Evolutionary conservation across 2,797 vertebrate species (phyloP).

Genomic region (Nyctalus aviator): DNA sequence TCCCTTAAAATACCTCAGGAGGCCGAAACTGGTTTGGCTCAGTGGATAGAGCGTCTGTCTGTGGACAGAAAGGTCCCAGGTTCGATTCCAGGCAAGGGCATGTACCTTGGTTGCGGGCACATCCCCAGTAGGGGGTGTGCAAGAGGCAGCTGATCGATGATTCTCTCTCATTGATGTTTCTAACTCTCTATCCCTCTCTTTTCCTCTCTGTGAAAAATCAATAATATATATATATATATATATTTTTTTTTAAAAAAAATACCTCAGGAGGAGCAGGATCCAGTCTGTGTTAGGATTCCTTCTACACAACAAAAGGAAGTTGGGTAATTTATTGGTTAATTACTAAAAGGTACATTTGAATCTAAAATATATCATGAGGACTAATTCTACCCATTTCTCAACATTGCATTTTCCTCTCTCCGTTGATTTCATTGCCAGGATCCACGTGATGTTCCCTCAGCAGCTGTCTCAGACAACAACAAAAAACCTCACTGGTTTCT

Average conservation of each 20-base stretch:
- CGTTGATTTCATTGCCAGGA: neutral
- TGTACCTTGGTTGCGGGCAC: too few relatives aligned
- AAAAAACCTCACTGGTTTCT: neutral
- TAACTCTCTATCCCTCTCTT: too few relatives aligned
- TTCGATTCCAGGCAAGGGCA: too few relatives aligned
- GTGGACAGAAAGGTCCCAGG: too few relatives aligned
- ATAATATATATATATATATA: too few relatives aligned
- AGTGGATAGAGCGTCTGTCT: too few relatives aligned
- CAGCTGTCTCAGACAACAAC: neutral
- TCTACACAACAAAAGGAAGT: neutral
- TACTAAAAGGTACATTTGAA: neutral
- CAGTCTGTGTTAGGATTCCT: neutral
- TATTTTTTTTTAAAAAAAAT: too few relatives aligned
- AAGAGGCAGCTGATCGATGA: too few relatives aligned
- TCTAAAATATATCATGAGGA: neutral
- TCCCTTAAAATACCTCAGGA: neutral
- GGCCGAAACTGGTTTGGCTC: too few relatives aligned
- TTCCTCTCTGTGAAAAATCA: too few relatives aligned
- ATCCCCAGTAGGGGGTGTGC: too few relatives aligned
- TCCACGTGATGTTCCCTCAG: neutral
- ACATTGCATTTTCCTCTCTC: neutral
- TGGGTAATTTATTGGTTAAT: slow-evolving; percentile 11
- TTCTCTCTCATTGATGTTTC: too few relatives aligned
- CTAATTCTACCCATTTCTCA: neutral
- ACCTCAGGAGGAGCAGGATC: neutral